Evolutionary conservation across 1,140 invertebrate genomes (phyloP).

Genomic region (Rhyacophila brunnea): DNA sequence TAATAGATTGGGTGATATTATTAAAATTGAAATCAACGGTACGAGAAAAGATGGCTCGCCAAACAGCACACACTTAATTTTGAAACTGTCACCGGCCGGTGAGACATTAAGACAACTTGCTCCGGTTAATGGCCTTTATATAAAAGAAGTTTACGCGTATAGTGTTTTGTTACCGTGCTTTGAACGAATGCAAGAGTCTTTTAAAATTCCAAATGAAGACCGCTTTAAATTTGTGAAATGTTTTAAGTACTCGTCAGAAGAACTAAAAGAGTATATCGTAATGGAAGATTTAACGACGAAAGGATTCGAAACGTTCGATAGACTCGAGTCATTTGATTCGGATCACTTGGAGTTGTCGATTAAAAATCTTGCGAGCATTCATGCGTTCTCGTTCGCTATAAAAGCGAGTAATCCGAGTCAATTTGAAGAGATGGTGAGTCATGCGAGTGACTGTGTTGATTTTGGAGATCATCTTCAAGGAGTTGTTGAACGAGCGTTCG

Average conservation of each 20-base stretch:
- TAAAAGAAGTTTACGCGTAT: slow-evolving; percentile 20
- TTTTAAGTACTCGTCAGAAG: slow-evolving; percentile 3
- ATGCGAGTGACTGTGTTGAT: not conserved
- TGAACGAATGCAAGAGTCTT: slow-evolving; percentile 5
- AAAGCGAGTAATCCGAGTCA: slow-evolving; percentile 3
- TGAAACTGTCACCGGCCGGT: not conserved
- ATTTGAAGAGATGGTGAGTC: slow-evolving; percentile 4
- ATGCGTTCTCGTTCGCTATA: slow-evolving; percentile 43
- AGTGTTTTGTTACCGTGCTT: slow-evolving; percentile 9
- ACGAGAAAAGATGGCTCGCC: not conserved
- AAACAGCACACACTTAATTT: not conserved
- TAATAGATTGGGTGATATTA: slow-evolving; percentile 2
- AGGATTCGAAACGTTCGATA: slow-evolving; percentile 56
- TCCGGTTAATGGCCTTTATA: not conserved
- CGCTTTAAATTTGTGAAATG: slow-evolving; percentile 1
- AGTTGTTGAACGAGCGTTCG: not conserved
- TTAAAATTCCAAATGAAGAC: not conserved
- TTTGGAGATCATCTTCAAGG: not conserved
- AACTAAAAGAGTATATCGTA: slow-evolving; percentile 47
- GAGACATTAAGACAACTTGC: not conserved
- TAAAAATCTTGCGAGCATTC: slow-evolving; percentile 55
- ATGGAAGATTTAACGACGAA: slow-evolving; percentile 55
- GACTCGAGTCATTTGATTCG: slow-evolving; percentile 50
- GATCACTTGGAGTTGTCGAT: slow-evolving; percentile 49
- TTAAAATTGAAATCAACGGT: not conserved